Evolutionary conservation across 2,888 invertebrate genomes (phyloP).

Genomic region (Tiliacea aurago): DNA sequence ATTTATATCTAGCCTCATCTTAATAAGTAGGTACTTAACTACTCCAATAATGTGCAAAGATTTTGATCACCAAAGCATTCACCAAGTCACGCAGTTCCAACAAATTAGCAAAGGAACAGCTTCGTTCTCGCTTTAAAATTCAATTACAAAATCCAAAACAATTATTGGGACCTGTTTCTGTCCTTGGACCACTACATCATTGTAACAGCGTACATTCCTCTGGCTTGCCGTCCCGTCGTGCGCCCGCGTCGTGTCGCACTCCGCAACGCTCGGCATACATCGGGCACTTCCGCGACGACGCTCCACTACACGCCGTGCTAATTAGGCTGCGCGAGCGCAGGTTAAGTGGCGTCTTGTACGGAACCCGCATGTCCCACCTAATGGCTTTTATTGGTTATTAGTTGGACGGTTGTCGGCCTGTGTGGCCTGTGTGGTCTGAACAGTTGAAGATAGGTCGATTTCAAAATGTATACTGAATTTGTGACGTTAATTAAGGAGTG

Average conservation of each 20-base stretch:
- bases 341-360: constrained; percentile 62
- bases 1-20: background rate
- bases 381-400: constrained; percentile 58
- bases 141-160: constrained; percentile 15
- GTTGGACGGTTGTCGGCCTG: constrained; percentile 18
- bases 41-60: background rate
- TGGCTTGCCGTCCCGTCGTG: constrained; percentile 33
- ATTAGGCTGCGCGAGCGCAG: constrained; percentile 58
- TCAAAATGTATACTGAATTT: background rate
- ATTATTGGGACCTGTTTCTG: constrained; percentile 22
- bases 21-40: background rate
- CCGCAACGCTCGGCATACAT: constrained; percentile 33
- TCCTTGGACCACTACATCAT: constrained; percentile 7
- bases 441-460: background rate
- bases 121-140: background rate
- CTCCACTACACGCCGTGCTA: constrained; percentile 53
- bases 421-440: constrained; percentile 27
- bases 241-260: constrained; percentile 45
- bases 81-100: background rate
- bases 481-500: background rate
- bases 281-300: constrained; percentile 46
- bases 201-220: constrained; percentile 37
- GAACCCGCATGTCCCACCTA: constrained; percentile 46
- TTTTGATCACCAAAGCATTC: background rate
- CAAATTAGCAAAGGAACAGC: background rate